Evolutionary conservation across 2,888 invertebrate species (phyloP).

Genomic region (Apocheima hispidaria): DNA sequence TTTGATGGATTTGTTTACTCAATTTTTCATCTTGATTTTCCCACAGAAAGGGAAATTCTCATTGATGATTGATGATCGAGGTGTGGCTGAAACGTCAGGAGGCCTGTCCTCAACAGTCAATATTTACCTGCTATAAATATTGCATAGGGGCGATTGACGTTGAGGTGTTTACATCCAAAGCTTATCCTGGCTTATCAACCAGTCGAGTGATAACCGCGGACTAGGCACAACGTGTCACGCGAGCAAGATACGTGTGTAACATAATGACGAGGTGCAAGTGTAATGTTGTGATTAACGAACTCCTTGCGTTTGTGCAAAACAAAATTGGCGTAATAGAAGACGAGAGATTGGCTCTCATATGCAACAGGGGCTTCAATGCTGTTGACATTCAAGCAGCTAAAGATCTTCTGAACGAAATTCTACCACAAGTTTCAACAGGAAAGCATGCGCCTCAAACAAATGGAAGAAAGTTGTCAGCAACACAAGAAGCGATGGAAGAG

Average conservation of each 20-base stretch:
- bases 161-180: slow-evolving; percentile 20
- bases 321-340: slow-evolving; percentile 30
- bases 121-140: slow-evolving; percentile 29
- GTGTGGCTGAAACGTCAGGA: slow-evolving; percentile 17
- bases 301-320: slow-evolving; percentile 33
- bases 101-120: slow-evolving; percentile 14
- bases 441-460: slow-evolving; percentile 4
- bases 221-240: slow-evolving; percentile 24
- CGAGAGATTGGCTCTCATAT: slow-evolving; percentile 29
- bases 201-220: slow-evolving; percentile 24
- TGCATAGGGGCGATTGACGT: slow-evolving; percentile 21
- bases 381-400: slow-evolving; percentile 19
- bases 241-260: not conserved
- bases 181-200: slow-evolving; percentile 31
- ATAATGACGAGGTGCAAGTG: slow-evolving; percentile 29
- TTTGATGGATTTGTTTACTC: not conserved
- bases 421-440: not conserved
- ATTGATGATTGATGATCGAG: slow-evolving; percentile 24
- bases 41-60: slow-evolving; percentile 11
- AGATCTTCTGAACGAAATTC: slow-evolving; percentile 7
- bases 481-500: slow-evolving; percentile 20
- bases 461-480: slow-evolving; percentile 23
- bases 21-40: not conserved
- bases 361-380: slow-evolving; percentile 24
- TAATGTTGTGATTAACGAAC: slow-evolving; percentile 30